phyloP scores from a whole-genome alignment of 2,797 vertebrate species.

The Babyrousa celebensis region DNA sequence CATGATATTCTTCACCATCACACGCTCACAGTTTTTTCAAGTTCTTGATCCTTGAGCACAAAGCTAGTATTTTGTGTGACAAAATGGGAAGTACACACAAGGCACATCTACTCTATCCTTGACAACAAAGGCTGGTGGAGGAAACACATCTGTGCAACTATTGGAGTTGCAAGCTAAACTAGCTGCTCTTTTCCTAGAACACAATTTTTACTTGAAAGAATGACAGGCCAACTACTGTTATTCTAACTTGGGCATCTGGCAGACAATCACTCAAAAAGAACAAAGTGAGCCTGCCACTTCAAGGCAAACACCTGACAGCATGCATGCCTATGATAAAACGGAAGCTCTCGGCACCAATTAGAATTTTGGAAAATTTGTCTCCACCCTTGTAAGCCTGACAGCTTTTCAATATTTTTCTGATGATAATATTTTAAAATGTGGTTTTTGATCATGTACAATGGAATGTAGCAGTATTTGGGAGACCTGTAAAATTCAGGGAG shows the following conservation, averaged over 20 bases:
- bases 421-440: constrained; percentile 43
- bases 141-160: constrained; percentile 26
- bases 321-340: constrained; percentile 18
- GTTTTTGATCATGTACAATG: constrained; percentile 5
- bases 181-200: constrained; percentile 4
- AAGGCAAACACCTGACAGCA: constrained; percentile 17
- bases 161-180: constrained; percentile 74
- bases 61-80: constrained; percentile 31
- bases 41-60: neutral
- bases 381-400: constrained; percentile 8
- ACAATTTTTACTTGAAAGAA: constrained; percentile 68
- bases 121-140: neutral
- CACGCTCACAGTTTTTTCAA: neutral
- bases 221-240: neutral
- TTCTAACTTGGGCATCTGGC: neutral
- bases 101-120: neutral
- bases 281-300: neutral
- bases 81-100: constrained; percentile 59
- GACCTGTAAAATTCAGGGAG: constrained; percentile 31
- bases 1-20: constrained; percentile 10
- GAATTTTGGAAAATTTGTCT: constrained; percentile 66
- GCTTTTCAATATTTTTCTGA: constrained; percentile 44
- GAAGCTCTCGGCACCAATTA: constrained; percentile 17
- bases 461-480: constrained; percentile 64
- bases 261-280: constrained; percentile 57